phyloP scores from a whole-genome alignment of 2,113 vertebrate species.

The Syrrhaptes paradoxus region DNA sequence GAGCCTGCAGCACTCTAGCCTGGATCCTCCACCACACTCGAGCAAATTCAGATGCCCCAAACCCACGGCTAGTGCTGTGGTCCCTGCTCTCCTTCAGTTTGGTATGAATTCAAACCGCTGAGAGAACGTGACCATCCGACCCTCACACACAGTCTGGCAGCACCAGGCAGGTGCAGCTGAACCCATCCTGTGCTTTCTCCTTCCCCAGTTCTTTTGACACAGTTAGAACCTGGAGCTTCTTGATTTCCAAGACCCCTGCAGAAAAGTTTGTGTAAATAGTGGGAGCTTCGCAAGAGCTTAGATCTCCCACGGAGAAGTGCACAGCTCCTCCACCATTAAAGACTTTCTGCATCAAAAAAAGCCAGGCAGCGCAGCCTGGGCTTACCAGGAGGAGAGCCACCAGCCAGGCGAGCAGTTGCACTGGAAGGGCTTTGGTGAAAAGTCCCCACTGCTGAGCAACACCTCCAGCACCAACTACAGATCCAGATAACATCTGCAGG shows the following conservation, averaged over 20 bases:
- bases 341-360: background rate
- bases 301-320: background rate
- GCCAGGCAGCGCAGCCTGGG: background rate
- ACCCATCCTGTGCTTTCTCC: accelerated
- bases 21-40: background rate
- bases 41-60: background rate
- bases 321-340: background rate
- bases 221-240: background rate
- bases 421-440: background rate
- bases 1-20: background rate
- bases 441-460: background rate
- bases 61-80: accelerated
- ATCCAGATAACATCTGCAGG: background rate
- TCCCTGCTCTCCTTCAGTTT: background rate
- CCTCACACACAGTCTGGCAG: accelerated
- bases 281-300: background rate
- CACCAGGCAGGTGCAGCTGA: background rate
- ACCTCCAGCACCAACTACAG: background rate
- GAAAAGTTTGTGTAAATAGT: background rate
- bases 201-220: background rate
- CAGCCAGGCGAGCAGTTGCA: accelerated
- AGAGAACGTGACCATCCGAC: accelerated
- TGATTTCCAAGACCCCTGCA: background rate
- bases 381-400: background rate
- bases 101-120: accelerated